Percentiles rank a stretch among this genome's conserved stretches.
Conservation (phyloP, 2,797 vertebrate species). For the Micrastur ruficollis region DNA sequence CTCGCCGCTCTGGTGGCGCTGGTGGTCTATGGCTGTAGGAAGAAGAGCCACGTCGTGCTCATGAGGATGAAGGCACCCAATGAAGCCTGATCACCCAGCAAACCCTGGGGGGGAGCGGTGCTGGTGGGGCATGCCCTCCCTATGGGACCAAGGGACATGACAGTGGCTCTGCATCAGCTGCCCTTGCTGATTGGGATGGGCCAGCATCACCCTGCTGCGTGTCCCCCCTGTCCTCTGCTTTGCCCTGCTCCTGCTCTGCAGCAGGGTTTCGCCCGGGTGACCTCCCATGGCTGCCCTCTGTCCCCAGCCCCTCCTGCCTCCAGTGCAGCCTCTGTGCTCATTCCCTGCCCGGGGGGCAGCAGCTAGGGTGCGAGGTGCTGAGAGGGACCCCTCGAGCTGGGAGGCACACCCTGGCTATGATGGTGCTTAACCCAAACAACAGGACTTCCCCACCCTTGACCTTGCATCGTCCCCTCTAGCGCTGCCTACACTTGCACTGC, state of each 20-base stretch:
- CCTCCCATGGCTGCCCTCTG: neutral
- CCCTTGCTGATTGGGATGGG: neutral
- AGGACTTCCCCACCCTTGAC: neutral
- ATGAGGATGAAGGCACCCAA: constrained; percentile 76
- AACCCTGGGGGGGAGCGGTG: neutral
- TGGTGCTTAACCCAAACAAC: neutral
- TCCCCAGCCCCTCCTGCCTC: neutral
- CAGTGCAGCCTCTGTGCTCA: neutral
- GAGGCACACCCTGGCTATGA: neutral
- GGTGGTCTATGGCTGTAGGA: constrained; percentile 69
- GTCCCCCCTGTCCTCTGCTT: neutral
- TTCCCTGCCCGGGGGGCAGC: accelerated
- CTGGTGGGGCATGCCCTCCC: neutral
- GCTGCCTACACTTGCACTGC: neutral
- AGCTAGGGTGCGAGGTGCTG: neutral
- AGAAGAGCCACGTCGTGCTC: constrained; percentile 63
- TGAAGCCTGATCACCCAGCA: neutral
- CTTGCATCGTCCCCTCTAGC: neutral
- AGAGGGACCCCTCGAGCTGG: neutral
- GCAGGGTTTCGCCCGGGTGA: accelerated
- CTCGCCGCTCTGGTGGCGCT: constrained; percentile 66
- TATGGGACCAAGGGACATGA: neutral
- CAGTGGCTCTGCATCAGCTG: neutral
- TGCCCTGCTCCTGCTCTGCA: neutral
- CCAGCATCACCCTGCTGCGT: neutral